A percentile compares a stretch with the other conserved stretches of the same genome.
Evolutionary conservation across 2,888 invertebrate genomes (phyloP).

Genomic region (Macaria liturata): DNA sequence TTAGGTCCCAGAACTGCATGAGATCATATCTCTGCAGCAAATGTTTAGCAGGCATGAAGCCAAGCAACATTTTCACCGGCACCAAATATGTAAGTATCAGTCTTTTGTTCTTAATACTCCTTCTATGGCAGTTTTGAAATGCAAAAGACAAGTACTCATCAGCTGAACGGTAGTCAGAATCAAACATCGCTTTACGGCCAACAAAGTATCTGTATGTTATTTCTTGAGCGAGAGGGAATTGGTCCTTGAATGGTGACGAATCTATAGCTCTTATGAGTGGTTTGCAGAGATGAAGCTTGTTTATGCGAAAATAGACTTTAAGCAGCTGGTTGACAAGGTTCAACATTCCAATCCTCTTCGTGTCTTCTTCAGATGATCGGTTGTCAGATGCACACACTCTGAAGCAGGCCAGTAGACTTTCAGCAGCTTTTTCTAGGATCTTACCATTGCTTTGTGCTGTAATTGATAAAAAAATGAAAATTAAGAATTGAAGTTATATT

Average conservation of each 20-base stretch:
- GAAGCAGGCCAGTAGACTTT: slow-evolving; percentile 96
- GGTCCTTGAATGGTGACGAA: slow-evolving; percentile 93
- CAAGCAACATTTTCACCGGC: slow-evolving; percentile 98
- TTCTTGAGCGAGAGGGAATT: slow-evolving; percentile 95
- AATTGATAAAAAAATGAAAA: slow-evolving; percentile 32
- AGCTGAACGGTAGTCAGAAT: slow-evolving; percentile 96
- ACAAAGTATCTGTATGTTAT: slow-evolving; percentile 99
- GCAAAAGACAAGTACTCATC: slow-evolving; percentile 96
- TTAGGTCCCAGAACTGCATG: slow-evolving; percentile 94
- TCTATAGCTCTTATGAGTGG: slow-evolving; percentile 98
- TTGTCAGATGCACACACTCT: slow-evolving; percentile 97
- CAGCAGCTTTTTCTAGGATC: slow-evolving; percentile 95
- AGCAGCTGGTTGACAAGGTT: slow-evolving; percentile 98
- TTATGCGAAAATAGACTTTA: slow-evolving; percentile 96
- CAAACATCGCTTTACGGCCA: slow-evolving; percentile 99
- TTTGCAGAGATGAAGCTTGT: slow-evolving; percentile 94
- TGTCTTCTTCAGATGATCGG: slow-evolving; percentile 93
- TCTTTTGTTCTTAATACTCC: slow-evolving; percentile 93
- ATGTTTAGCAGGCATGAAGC: slow-evolving; percentile 94
- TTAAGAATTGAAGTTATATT: not conserved
- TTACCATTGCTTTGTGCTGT: slow-evolving; percentile 84
- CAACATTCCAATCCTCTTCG: slow-evolving; percentile 98
- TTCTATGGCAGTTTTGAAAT: slow-evolving; percentile 93
- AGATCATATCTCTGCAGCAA: slow-evolving; percentile 95
- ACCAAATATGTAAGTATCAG: slow-evolving; percentile 97